A percentile compares a stretch with the other conserved stretches of the same genome.
Conservation (phyloP, 1,140 invertebrate species). For the Drosophila arizonae region DNA sequence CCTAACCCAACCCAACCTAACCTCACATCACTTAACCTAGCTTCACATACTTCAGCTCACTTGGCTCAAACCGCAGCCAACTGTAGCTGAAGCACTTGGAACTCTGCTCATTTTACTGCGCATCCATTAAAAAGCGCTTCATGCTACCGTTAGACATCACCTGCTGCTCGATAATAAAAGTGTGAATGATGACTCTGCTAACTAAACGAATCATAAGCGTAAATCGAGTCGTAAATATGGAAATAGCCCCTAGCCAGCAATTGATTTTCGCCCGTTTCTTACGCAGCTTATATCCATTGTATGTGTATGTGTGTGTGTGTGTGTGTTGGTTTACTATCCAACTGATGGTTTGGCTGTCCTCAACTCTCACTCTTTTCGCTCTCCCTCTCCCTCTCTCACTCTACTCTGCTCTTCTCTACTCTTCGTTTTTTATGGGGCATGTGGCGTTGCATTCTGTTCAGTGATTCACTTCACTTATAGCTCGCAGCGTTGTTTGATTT, state of each 20-base stretch:
- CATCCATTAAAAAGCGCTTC: background rate
- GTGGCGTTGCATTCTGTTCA: constrained; percentile 51
- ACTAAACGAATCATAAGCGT: constrained; percentile 26
- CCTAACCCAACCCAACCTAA: too few relatives aligned
- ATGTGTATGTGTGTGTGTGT: background rate
- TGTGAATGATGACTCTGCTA: constrained; percentile 22
- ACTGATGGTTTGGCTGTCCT: too few relatives aligned
- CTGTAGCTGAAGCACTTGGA: too few relatives aligned
- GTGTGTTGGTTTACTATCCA: too few relatives aligned
- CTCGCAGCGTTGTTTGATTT: constrained; percentile 77
- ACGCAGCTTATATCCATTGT: constrained; percentile 27
- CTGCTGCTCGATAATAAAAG: constrained; percentile 15
- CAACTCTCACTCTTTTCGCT: background rate
- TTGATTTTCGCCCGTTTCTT: constrained; percentile 18
- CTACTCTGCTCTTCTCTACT: background rate
- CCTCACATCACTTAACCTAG: too few relatives aligned
- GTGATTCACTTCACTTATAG: constrained; percentile 71
- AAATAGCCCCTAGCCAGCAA: constrained; percentile 8
- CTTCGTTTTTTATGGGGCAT: constrained; percentile 30
- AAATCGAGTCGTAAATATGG: constrained; percentile 21
- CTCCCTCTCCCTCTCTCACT: background rate
- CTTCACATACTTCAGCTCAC: too few relatives aligned
- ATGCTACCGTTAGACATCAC: background rate
- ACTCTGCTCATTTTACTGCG: constrained; percentile 2
- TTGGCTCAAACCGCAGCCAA: too few relatives aligned